Conservation (phyloP, 1,140 invertebrate species). For the Heterodera carotae region DNA sequence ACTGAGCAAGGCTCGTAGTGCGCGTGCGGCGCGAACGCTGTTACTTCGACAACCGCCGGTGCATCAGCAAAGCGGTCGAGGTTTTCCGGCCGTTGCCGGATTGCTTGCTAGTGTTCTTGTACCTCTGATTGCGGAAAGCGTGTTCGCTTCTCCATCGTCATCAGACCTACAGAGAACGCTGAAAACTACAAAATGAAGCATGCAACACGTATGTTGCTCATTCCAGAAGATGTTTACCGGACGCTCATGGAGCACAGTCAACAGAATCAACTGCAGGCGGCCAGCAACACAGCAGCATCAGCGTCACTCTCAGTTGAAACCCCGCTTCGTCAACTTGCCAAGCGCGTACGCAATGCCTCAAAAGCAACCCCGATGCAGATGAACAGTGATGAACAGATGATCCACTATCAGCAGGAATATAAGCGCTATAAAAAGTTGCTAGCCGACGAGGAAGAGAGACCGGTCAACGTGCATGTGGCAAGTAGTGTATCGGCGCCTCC, state of each 20-base stretch:
- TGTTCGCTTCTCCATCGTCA: neutral
- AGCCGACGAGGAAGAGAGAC: neutral
- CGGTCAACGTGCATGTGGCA: no score
- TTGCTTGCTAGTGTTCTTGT: conserved; percentile 12
- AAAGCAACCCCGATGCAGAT: no score
- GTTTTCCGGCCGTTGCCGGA: neutral
- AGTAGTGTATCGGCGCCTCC: no score
- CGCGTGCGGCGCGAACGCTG: conserved; percentile 6
- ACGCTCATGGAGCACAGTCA: no score
- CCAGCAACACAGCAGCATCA: no score
- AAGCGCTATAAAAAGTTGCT: neutral
- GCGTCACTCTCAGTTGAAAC: no score
- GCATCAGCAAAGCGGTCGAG: conserved; percentile 7
- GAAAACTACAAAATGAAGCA: conserved; percentile 18
- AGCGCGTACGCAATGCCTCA: no score
- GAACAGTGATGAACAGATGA: neutral
- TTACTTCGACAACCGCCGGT: conserved; percentile 3
- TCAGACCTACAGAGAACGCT: neutral
- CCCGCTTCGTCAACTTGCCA: no score
- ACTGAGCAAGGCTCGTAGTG: conserved; percentile 12
- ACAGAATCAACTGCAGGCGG: no score
- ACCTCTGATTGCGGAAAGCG: conserved; percentile 1
- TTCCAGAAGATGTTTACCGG: no score
- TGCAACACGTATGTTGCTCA: conserved; percentile 20
- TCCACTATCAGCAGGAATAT: neutral